These are phyloP conservation scores for Oryzias celebensis DNA, from an alignment of 2,113 vertebrate genomes.

Conservation along the genomic window DNA sequence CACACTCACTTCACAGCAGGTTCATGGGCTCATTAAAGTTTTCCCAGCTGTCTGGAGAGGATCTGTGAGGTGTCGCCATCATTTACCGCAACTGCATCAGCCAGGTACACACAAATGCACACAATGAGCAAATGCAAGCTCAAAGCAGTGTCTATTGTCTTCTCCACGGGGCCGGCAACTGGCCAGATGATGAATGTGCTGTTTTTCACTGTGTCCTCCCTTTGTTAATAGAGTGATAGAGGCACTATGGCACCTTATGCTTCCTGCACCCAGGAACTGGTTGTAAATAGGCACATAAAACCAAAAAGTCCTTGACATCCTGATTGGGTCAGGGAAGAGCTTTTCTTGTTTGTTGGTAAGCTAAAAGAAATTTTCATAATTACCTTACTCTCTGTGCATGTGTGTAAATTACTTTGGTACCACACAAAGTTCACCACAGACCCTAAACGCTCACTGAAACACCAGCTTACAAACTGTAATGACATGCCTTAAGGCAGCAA, in stretches of 20 bases:
- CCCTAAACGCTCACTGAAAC: slow-evolving; percentile 11
- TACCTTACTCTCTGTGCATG: no score
- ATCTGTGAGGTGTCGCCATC: slow-evolving; percentile 68
- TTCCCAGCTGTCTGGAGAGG: slow-evolving; percentile 66
- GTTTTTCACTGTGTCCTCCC: slow-evolving; percentile 57
- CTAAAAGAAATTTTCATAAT: no score
- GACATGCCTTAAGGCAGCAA: slow-evolving; percentile 17
- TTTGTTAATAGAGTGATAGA: slow-evolving; percentile 72
- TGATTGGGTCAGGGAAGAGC: slow-evolving; percentile 37
- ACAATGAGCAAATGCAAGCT: slow-evolving; percentile 38
- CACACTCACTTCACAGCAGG: slow-evolving; percentile 43
- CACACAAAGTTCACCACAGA: slow-evolving; percentile 1
- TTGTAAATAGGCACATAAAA: slow-evolving; percentile 57
- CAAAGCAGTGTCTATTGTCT: slow-evolving; percentile 55
- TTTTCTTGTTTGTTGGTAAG: slow-evolving; percentile 26
- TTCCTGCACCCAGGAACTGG: slow-evolving; percentile 52
- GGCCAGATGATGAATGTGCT: slow-evolving; percentile 68
- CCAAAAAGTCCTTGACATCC: slow-evolving; percentile 46
- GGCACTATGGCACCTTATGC: slow-evolving; percentile 46
- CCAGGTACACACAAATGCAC: slow-evolving; percentile 27
- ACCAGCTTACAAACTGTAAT: background rate
- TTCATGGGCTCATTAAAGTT: slow-evolving; percentile 70
- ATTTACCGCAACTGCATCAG: slow-evolving; percentile 65
- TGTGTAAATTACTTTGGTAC: no score
- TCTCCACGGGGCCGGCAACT: slow-evolving; percentile 49